Evolutionary conservation across 2,888 invertebrate species (phyloP).

Genomic region (Cephus spinipes): DNA sequence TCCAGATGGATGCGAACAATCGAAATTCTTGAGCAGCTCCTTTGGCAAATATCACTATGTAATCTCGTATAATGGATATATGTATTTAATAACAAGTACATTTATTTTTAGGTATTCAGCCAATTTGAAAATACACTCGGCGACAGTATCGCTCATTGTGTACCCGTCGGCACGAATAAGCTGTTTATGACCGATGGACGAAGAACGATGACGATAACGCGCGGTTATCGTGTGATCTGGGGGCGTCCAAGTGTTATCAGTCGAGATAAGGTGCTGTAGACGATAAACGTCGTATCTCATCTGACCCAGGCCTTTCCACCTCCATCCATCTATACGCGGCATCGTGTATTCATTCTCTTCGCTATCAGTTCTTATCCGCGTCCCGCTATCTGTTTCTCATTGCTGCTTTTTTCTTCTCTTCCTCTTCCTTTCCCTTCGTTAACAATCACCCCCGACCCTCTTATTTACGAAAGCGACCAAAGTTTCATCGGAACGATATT

Average conservation of each 20-base stretch:
- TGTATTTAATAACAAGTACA: background rate
- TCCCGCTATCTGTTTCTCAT: constrained; percentile 21
- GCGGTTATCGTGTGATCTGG: constrained; percentile 65
- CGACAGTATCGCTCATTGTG: background rate
- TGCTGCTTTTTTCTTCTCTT: constrained; percentile 27
- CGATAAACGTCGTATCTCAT: constrained; percentile 60
- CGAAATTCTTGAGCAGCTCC: background rate
- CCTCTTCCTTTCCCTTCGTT: constrained; percentile 17
- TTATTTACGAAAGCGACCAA: constrained; percentile 23
- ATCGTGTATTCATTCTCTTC: constrained; percentile 1
- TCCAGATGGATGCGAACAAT: background rate
- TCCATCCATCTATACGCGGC: constrained; percentile 26
- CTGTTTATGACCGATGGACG: constrained; percentile 49
- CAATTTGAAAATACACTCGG: background rate
- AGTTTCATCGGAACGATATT: constrained; percentile 13
- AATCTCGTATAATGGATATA: background rate
- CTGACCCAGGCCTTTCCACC: constrained; percentile 62
- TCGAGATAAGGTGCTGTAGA: constrained; percentile 49
- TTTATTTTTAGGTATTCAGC: background rate
- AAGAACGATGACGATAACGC: constrained; percentile 55
- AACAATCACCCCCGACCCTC: background rate
- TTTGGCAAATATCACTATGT: background rate
- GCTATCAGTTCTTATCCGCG: background rate
- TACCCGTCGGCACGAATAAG: background rate
- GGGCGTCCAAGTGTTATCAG: constrained; percentile 65